Base-by-base conservation (phyloP, 2,113 vertebrate species). In the Psittacus erithacus region DNA sequence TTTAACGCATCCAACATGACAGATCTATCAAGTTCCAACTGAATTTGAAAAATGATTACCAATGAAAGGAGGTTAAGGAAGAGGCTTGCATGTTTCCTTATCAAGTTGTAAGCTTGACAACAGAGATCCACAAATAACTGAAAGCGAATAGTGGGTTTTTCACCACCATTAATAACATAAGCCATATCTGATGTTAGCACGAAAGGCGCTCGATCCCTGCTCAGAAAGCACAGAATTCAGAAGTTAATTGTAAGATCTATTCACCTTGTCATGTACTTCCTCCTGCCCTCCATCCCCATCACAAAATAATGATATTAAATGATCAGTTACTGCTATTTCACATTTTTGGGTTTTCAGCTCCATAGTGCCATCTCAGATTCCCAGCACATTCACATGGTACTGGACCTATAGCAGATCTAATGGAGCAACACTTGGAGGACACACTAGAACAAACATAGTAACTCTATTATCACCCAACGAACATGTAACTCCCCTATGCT, bases 131-230 rank as follows among this genome's bases (percentile, higher is more conserved):
- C 99, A 3, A 99, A 99, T 67, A 99, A 98, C 97, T 99, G 99
- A 94, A 99, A 99, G 82, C 99, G 99, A 74, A 99, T 99, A 76
- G 99, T 99, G 41, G 99, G 99, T 39, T 99, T 99, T 96, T 99
- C 99, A 23, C 99, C 99, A 19, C 99, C 99, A 44, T 99, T 99
- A 93, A 99, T 99, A 95, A 99, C 99, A 33, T 99, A 99, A 2
- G 99, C 99, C 99, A 99, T 99, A 95, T 99, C 99, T 9, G 99
- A 99, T 11, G 99, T 99, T 90, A 99, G 98, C 90, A 99, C 99
- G 88, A 99, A 99, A 3, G 99, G 99, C 76, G 99, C 99, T 35
- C 99, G 98, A 97, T 99, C 99, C 97, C 99, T 99, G 97, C 95
- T 90, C 95, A 85, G 68, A 94, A 94, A 95, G 75, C 83, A 97